Evolutionary conservation across 2,888 invertebrate genomes (phyloP), one percentile per base, ranked within the genome.

Genomic region (Tryphoninae sp.): DNA sequence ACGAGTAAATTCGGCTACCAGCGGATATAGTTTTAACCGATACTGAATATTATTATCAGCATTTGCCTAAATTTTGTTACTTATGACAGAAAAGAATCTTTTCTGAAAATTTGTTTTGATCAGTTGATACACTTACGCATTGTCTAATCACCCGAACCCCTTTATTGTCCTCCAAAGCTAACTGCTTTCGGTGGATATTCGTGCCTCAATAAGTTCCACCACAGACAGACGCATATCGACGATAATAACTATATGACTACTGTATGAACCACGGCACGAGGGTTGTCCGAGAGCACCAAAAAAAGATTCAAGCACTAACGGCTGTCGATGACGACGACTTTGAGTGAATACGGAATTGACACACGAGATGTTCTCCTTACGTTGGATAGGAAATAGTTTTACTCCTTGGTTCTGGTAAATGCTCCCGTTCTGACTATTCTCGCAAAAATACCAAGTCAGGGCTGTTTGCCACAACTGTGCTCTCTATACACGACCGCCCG

Each of bases 351-450:
- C 61, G 65, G 72, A 74, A 74, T 77, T 26, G 65, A 68, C 51
- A 73, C 68, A 49, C 73, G 45, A 69, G 64, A 62, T 72, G 53
- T 49, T 51, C 40, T 3, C 26, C 3, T 33, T 40, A 64, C 71
- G 58, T 64, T 69, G 75, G 79, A 82, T 65, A 80, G 78, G 81
- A 79, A 78, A 78, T 81, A 76, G 81, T 83, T 80, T 80, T 80
- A 76, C 59, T 78, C 78, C 73, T 78, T 71, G 61, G 78, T 68
- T 55, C 61, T 58, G 73, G 53, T 67, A 59, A 62, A 49, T 77
- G 53, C 77, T 53, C 53, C 19, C 53, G 53, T 45, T 45, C 45
- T 45, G 7, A 13, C 45, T 45, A 2, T 45, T 45, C 8, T 13
- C 45, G 11, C 23, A 26, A 11, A 59, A 13, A 59, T n/a, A 59